Evolutionary conservation across 1,140 invertebrate species (phyloP).

Genomic region (Drosophila lacteicornis): DNA sequence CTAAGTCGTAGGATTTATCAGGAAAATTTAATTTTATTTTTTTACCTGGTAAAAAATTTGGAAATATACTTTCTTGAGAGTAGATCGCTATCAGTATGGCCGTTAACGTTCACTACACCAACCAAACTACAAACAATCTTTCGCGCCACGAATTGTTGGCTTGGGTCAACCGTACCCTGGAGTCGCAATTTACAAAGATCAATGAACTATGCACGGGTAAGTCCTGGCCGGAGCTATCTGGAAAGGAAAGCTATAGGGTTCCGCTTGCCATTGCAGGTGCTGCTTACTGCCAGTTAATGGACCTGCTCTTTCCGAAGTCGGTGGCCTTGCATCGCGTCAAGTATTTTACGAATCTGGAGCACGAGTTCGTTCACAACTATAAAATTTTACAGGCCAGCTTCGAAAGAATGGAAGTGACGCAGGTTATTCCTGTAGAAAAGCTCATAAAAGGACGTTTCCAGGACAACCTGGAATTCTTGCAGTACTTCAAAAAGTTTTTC

Average conservation of each 20-base stretch:
- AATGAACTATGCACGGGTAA: slow-evolving; percentile 95
- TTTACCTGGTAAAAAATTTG: too few species aligned
- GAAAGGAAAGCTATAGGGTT: background rate
- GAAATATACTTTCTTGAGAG: too few species aligned
- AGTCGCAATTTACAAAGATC: slow-evolving; percentile 97
- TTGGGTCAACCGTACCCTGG: slow-evolving; percentile 98
- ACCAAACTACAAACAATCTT: slow-evolving; percentile 97
- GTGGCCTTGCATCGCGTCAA: slow-evolving; percentile 98
- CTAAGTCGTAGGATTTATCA: too few species aligned
- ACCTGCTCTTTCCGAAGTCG: slow-evolving; percentile 98
- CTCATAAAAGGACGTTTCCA: slow-evolving; percentile 98
- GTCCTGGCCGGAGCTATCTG: background rate
- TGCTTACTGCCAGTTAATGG: slow-evolving; percentile 99
- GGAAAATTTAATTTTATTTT: too few species aligned
- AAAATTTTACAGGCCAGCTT: slow-evolving; percentile 98
- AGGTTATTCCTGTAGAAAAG: slow-evolving; percentile 99
- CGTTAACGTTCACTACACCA: slow-evolving; percentile 99
- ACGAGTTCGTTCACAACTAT: slow-evolving; percentile 99
- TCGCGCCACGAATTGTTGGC: slow-evolving; percentile 98
- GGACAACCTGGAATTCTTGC: slow-evolving; percentile 99
- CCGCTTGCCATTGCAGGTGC: slow-evolving; percentile 85
- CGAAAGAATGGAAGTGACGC: slow-evolving; percentile 98
- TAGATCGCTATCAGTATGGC: slow-evolving; percentile 83
- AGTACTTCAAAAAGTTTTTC: slow-evolving; percentile 98
- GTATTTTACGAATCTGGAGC: slow-evolving; percentile 98